Conservation (phyloP, 2,797 vertebrate genomes). For the Sebastes umbrosus region DNA sequence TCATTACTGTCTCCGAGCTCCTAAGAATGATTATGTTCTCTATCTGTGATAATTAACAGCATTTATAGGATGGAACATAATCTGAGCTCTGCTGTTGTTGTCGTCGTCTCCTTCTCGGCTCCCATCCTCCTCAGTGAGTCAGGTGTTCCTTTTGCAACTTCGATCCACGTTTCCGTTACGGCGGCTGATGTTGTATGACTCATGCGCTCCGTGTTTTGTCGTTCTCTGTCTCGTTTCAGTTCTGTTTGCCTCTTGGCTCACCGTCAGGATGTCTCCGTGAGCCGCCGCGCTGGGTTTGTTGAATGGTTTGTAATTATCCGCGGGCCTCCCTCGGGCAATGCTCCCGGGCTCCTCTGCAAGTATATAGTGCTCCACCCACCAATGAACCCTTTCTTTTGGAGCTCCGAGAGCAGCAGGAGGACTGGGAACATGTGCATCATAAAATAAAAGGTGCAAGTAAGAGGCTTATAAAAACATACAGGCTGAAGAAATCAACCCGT, state of each 20-base stretch:
- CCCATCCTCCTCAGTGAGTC: constrained; percentile 36
- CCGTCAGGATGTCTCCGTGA: constrained; percentile 46
- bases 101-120: not conserved
- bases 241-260: constrained; percentile 66
- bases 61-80: constrained; percentile 12
- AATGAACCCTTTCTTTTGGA: constrained; percentile 36
- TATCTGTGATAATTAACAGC: not conserved
- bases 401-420: constrained; percentile 18
- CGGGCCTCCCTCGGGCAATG: constrained; percentile 67
- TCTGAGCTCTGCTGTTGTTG: not conserved
- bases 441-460: constrained; percentile 7
- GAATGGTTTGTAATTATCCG: constrained; percentile 81
- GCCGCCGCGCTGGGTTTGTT: constrained; percentile 67
- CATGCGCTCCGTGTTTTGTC: constrained; percentile 27
- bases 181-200: constrained; percentile 48
- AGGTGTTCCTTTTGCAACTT: constrained; percentile 14
- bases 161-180: constrained; percentile 23
- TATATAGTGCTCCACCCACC: constrained; percentile 39
- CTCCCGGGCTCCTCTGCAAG: constrained; percentile 65
- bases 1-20: constrained; percentile 28
- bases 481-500: not conserved
- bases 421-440: constrained; percentile 9
- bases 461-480: constrained; percentile 11
- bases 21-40: constrained; percentile 2
- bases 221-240: constrained; percentile 30